Conservation (phyloP, 2,113 vertebrate genomes). For the Thamnaconus septentrionalis region DNA sequence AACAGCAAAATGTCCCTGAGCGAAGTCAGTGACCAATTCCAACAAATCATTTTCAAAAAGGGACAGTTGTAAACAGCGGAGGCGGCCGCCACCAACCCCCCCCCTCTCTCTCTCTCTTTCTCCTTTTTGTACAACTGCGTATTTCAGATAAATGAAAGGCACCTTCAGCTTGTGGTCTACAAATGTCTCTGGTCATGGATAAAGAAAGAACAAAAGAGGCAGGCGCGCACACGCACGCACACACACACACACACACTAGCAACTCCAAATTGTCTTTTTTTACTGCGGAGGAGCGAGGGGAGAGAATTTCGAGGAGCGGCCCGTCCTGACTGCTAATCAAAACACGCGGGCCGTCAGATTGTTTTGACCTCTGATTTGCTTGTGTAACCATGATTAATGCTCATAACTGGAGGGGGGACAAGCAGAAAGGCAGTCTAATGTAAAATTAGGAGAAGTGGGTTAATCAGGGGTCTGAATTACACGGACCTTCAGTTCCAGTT, state of each 20-base stretch:
- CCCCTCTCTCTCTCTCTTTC: background rate
- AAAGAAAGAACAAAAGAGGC: slow-evolving; percentile 28
- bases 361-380: slow-evolving; percentile 56
- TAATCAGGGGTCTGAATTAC: slow-evolving; percentile 73
- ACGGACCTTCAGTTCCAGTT: slow-evolving; percentile 72
- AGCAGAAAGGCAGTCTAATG: slow-evolving; percentile 63
- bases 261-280: too few species aligned
- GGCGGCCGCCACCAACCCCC: background rate
- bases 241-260: too few species aligned
- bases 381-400: slow-evolving; percentile 57
- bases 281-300: too few species aligned
- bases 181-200: slow-evolving; percentile 31
- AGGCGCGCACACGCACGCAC: background rate
- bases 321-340: slow-evolving; percentile 21
- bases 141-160: slow-evolving; percentile 57
- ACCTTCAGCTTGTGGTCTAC: slow-evolving; percentile 48
- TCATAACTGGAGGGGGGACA: slow-evolving; percentile 39
- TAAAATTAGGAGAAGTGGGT: slow-evolving; percentile 72
- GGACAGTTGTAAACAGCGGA: background rate
- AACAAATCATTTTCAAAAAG: slow-evolving; percentile 71
- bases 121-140: slow-evolving; percentile 21
- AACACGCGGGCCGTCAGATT: slow-evolving; percentile 27
- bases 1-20: slow-evolving; percentile 67
- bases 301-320: too few species aligned
- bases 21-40: slow-evolving; percentile 69